Percentiles rank a stretch among this genome's conserved stretches.
phyloP scores from a whole-genome alignment of 2,888 invertebrate genomes.

The Mystacides longicornis region DNA sequence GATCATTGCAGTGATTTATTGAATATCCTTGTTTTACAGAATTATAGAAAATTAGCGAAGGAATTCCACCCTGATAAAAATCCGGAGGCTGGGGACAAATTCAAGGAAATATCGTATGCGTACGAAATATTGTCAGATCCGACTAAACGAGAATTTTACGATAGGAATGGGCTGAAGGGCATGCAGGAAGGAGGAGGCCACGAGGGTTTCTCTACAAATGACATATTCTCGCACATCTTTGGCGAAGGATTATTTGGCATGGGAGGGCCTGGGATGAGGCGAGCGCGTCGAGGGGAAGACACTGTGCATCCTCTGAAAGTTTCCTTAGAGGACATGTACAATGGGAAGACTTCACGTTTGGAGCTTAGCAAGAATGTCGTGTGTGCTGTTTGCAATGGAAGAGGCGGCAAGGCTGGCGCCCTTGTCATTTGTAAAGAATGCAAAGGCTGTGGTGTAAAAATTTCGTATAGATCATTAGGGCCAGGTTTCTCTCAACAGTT shows the following conservation, averaged over 20 bases:
- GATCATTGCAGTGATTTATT: not conserved
- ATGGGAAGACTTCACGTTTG: slow-evolving; percentile 77
- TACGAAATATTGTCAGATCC: slow-evolving; percentile 89
- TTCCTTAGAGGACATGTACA: slow-evolving; percentile 83
- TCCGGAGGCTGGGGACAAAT: slow-evolving; percentile 84
- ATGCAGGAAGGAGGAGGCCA: slow-evolving; percentile 63
- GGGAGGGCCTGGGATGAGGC: slow-evolving; percentile 41
- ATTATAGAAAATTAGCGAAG: slow-evolving; percentile 85
- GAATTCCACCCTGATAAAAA: slow-evolving; percentile 92
- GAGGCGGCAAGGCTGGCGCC: slow-evolving; percentile 65
- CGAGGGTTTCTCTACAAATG: slow-evolving; percentile 53
- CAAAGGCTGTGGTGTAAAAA: slow-evolving; percentile 70
- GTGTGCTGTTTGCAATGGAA: slow-evolving; percentile 69
- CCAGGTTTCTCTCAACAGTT: slow-evolving; percentile 58
- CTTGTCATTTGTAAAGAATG: slow-evolving; percentile 64
- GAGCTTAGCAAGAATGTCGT: slow-evolving; percentile 77
- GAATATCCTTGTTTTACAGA: slow-evolving; percentile 51
- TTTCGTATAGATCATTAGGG: slow-evolving; percentile 61
- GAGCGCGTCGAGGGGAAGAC: slow-evolving; percentile 68
- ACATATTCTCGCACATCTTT: slow-evolving; percentile 62
- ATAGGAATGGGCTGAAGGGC: slow-evolving; percentile 80
- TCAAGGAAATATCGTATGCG: slow-evolving; percentile 93
- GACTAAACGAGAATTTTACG: slow-evolving; percentile 79
- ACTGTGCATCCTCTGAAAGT: slow-evolving; percentile 79
- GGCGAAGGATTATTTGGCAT: slow-evolving; percentile 55